These are phyloP conservation scores for Panagrolaimus sp. DNA, from an alignment of 1,140 invertebrate species.

Conservation along the genomic window DNA sequence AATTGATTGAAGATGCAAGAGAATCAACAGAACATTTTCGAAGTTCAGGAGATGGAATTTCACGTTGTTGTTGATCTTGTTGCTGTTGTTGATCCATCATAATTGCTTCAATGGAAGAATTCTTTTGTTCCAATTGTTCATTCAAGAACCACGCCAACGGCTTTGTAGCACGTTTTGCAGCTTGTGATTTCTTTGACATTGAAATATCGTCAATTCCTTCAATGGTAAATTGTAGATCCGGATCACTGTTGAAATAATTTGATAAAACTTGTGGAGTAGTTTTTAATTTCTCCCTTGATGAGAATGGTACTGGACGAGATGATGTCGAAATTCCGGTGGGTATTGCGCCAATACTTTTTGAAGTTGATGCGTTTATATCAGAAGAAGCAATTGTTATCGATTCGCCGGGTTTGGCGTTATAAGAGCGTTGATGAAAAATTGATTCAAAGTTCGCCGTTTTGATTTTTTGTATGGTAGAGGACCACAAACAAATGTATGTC, in stretches of 20 bases:
- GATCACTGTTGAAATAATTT: conserved; percentile 11
- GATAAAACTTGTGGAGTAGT: background rate
- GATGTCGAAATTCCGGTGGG: background rate
- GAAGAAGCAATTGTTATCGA: too few species aligned
- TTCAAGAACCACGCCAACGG: background rate
- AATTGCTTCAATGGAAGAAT: background rate
- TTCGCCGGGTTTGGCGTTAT: too few species aligned
- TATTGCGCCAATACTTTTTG: too few species aligned
- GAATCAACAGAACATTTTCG: conserved; percentile 10
- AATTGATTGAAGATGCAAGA: background rate
- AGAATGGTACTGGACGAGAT: background rate
- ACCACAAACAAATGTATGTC: too few species aligned
- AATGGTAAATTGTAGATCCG: background rate
- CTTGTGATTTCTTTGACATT: background rate
- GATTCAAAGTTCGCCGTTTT: too few species aligned
- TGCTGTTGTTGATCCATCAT: background rate
- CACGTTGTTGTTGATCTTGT: too few species aligned
- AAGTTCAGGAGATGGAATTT: too few species aligned
- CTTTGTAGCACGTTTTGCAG: background rate
- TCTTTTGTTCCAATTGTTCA: too few species aligned
- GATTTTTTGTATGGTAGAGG: too few species aligned
- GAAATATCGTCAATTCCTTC: background rate
- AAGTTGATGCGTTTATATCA: too few species aligned
- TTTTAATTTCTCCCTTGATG: conserved; percentile 13
- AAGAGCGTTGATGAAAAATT: too few species aligned